These are phyloP conservation scores for Bothrops jararaca DNA, from an alignment of 2,113 vertebrate genomes.

Conservation along the genomic window DNA sequence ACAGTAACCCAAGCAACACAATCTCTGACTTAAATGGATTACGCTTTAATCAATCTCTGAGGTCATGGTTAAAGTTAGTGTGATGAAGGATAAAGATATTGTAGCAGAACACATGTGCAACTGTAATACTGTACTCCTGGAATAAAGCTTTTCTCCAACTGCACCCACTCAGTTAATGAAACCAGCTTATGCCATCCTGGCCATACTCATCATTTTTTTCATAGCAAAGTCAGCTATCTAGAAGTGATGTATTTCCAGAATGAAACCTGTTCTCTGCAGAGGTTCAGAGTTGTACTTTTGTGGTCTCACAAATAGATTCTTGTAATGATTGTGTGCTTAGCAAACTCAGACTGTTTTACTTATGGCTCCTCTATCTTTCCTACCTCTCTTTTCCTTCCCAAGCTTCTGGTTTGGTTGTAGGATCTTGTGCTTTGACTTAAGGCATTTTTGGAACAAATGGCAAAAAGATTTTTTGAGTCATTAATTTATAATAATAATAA, in stretches of 20 bases:
- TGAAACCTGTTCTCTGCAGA: not conserved
- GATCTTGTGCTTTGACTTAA: not conserved
- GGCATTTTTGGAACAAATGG: constrained; percentile 17
- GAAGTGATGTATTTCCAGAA: constrained; percentile 22
- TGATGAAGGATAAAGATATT: not conserved
- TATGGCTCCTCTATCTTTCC: accelerated
- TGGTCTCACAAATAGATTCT: accelerated
- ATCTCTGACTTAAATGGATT: not conserved
- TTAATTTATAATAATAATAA: too few species aligned
- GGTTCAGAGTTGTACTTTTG: accelerated
- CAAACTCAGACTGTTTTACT: accelerated
- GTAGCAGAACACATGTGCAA: not conserved
- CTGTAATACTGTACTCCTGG: not conserved
- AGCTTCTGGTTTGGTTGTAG: not conserved
- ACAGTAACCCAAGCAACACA: not conserved
- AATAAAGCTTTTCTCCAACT: not conserved
- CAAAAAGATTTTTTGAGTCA: constrained; percentile 2
- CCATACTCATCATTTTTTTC: accelerated
- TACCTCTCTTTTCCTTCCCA: constrained; percentile 17
- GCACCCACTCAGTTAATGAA: not conserved
- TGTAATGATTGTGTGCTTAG: not conserved
- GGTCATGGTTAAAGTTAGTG: not conserved
- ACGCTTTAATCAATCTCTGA: not conserved
- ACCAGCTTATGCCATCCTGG: accelerated
- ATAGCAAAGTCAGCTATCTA: not conserved